Conservation (phyloP, 2,113 vertebrate species). For the Microcebus lehilahytsara region DNA sequence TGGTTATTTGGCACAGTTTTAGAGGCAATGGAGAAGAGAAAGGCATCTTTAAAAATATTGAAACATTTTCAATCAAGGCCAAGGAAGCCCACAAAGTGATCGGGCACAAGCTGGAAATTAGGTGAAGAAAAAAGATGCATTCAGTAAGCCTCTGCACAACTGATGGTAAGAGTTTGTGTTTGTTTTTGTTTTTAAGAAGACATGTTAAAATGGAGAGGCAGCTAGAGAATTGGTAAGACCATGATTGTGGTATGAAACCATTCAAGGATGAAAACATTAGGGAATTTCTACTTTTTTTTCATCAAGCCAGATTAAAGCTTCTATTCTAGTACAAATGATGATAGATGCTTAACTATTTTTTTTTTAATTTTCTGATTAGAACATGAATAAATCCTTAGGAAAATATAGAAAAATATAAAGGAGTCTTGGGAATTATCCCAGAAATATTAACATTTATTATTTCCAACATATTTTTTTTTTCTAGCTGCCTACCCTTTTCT, state of each 20-base stretch:
- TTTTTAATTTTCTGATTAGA: neutral
- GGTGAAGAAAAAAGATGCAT: neutral
- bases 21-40: slow-evolving; percentile 15
- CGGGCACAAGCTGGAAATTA: neutral
- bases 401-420: slow-evolving; percentile 1
- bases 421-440: neutral
- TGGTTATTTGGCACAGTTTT: slow-evolving; percentile 4
- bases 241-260: neutral
- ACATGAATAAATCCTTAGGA: neutral
- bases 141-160: neutral
- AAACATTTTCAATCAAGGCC: neutral
- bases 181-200: neutral
- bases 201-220: slow-evolving; percentile 5
- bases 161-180: neutral
- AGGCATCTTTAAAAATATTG: neutral
- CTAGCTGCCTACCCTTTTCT: neutral
- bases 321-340: neutral
- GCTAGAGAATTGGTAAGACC: slow-evolving; percentile 16
- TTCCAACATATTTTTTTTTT: neutral
- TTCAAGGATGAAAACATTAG: neutral
- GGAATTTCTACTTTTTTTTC: neutral
- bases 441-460: slow-evolving; percentile 22
- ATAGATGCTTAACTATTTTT: neutral
- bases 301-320: neutral
- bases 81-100: neutral